Conservation (phyloP, 1,140 invertebrate species). For the Steinernema feltiae region DNA sequence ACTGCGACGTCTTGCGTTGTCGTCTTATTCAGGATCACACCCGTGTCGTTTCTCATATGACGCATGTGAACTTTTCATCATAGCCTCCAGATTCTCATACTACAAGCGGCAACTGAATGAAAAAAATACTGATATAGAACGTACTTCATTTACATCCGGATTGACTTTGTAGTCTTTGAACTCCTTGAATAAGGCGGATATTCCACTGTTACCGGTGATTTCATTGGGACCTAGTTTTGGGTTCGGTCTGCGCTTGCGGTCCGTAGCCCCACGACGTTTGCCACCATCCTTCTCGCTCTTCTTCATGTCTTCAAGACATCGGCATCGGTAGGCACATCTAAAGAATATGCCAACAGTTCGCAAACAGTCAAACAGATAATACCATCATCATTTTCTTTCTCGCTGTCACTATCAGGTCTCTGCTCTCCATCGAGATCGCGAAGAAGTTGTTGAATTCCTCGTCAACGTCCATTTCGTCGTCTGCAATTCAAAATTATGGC, state of each 20-base stretch:
- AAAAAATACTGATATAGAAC: background rate
- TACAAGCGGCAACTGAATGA: background rate
- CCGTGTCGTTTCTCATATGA: background rate
- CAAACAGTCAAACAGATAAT: background rate
- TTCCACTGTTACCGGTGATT: background rate
- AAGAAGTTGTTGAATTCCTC: background rate
- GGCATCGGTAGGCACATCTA: background rate
- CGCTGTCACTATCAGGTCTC: background rate
- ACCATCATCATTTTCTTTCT: background rate
- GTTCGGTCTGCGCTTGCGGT: background rate
- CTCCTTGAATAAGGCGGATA: background rate
- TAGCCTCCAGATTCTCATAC: background rate
- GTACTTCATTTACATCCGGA: background rate
- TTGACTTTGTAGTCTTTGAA: background rate
- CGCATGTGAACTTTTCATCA: conserved; percentile 3
- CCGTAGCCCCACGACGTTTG: background rate
- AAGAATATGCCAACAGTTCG: background rate
- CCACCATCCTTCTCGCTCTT: background rate
- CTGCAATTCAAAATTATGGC: too few species aligned
- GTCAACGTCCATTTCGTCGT: too few species aligned
- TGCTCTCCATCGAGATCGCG: background rate
- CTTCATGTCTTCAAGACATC: background rate
- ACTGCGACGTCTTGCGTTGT: too few species aligned
- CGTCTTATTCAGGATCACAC: too few species aligned
- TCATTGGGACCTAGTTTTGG: background rate